These are phyloP conservation scores for Pharmacophagus antenor DNA, from an alignment of 2,888 invertebrate species.

Conservation along the genomic window DNA sequence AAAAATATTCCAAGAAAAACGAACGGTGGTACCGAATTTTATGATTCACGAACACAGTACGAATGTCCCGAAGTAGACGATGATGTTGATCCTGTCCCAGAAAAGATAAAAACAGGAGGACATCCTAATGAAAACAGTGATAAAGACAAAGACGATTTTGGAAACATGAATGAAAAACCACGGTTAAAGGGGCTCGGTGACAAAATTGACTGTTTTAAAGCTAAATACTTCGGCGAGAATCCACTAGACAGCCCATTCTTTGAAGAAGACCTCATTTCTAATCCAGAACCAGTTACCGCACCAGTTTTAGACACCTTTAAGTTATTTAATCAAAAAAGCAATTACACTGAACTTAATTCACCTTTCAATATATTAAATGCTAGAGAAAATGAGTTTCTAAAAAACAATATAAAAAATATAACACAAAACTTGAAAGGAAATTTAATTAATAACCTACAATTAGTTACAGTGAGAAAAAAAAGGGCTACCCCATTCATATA, in stretches of 20 bases:
- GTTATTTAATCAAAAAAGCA: conserved; percentile 34
- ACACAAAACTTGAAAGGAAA: too few relatives aligned
- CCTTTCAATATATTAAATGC: conserved; percentile 15
- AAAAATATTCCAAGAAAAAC: conserved; percentile 83
- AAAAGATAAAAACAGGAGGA: conserved; percentile 61
- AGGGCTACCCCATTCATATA: conserved; percentile 65
- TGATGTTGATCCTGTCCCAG: conserved; percentile 78
- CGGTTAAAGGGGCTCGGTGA: conserved; percentile 84
- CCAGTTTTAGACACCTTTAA: conserved; percentile 46
- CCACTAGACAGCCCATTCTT: conserved; percentile 89
- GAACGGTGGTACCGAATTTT: conserved; percentile 85
- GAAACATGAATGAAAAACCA: conserved; percentile 57
- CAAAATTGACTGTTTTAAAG: conserved; percentile 87
- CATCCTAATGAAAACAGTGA: conserved; percentile 56
- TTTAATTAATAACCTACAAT: neutral
- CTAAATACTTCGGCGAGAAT: conserved; percentile 87
- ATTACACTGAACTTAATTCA: conserved; percentile 28
- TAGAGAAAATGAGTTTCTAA: neutral
- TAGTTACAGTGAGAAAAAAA: conserved; percentile 46
- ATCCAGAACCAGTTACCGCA: conserved; percentile 65
- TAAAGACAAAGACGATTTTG: conserved; percentile 48
- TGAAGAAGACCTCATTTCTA: conserved; percentile 74
- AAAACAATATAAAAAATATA: neutral
- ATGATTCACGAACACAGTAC: conserved; percentile 80
- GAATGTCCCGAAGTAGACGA: conserved; percentile 79